Conservation (phyloP, 2,113 vertebrate genomes). For the Thinocorus orbignyianus region DNA sequence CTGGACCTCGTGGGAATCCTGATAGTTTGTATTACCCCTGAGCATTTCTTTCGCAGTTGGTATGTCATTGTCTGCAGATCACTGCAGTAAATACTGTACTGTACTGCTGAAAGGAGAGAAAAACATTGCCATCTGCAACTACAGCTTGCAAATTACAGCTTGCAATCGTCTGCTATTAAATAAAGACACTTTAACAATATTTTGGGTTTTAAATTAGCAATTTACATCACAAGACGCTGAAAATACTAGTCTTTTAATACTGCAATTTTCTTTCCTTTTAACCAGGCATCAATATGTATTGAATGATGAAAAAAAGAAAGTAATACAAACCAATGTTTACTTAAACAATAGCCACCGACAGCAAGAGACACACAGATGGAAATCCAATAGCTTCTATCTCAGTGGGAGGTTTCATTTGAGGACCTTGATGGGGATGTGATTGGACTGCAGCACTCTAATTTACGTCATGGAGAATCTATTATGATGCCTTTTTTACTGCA, state of each 20-base stretch:
- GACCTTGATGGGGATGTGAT: conserved; percentile 45
- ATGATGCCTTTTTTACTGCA: conserved; percentile 41
- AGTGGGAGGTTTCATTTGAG: conserved; percentile 38
- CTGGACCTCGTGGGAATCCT: conserved; percentile 11
- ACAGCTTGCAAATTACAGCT: conserved; percentile 85
- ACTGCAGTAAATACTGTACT: conserved; percentile 77
- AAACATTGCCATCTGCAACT: conserved; percentile 84
- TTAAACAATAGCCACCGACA: conserved; percentile 78
- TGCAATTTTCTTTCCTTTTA: conserved; percentile 78
- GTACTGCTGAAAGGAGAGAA: conserved; percentile 72
- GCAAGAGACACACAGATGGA: conserved; percentile 65
- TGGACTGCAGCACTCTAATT: conserved; percentile 57
- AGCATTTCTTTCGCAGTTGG: conserved; percentile 69
- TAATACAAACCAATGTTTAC: conserved; percentile 72
- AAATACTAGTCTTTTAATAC: conserved; percentile 82
- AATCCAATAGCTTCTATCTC: conserved; percentile 56
- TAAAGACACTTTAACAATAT: conserved; percentile 84
- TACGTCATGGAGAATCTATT: conserved; percentile 53
- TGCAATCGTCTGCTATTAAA: conserved; percentile 83
- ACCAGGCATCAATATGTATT: conserved; percentile 71
- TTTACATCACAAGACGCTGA: conserved; percentile 79
- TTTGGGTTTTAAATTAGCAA: conserved; percentile 84
- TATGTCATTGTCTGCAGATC: conserved; percentile 71
- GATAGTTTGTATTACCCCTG: conserved; percentile 29
- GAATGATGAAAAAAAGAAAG: conserved; percentile 47